Base-by-base conservation (phyloP, 1,140 invertebrate genomes). In the Calycopis cecrops region DNA sequence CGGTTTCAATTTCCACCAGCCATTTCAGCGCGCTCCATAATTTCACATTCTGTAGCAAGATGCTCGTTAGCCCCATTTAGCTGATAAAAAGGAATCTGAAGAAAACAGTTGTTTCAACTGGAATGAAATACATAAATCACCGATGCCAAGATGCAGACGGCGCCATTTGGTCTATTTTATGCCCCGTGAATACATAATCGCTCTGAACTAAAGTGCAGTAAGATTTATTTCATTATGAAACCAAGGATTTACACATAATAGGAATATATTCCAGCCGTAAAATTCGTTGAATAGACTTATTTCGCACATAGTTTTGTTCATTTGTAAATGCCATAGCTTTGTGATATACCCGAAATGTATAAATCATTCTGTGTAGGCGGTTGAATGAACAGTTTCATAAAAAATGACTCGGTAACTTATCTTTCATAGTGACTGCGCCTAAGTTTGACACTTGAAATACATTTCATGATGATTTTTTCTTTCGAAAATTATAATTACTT, bases 71-170 rank as follows among this genome's bases (percentile, higher is more conserved):
- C 63, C 67, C 62, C 66, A 71, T 75, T 79, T 73, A 73, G 65
- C 60, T 65, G 57, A 57, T 58, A 69, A 67, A 65, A 73, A 71
- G 68, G 62, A 60, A 57, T 59, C 55, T 37, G 59, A 62, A 60
- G 63, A 67, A 65, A 69, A 44, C 69, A 65, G 67, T 76, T 75
- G 77, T 74, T 78, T 69, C 70, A 71, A 73, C 60, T 71, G 65
- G 67, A 83, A 80, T 80, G 70, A 75, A 73, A 76, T 64, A 69
- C 71, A 79, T 83, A 80, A 83, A 83, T 83, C 76, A 80, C 59
- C 59, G 62, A 61, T 66, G 67, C 64, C 60, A 64, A 73, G 73
- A 73, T 75, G 67, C 69, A 79, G 73, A 64, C 75, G 72, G 71
- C 69, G 73, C 73, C 71, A 52, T 69, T 70, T 56, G 67, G 69